Percentiles rank a stretch among this genome's conserved stretches.
These are phyloP conservation scores for Chironomus striatipennis DNA, from an alignment of 1,140 invertebrate genomes.

Conservation along the genomic window DNA sequence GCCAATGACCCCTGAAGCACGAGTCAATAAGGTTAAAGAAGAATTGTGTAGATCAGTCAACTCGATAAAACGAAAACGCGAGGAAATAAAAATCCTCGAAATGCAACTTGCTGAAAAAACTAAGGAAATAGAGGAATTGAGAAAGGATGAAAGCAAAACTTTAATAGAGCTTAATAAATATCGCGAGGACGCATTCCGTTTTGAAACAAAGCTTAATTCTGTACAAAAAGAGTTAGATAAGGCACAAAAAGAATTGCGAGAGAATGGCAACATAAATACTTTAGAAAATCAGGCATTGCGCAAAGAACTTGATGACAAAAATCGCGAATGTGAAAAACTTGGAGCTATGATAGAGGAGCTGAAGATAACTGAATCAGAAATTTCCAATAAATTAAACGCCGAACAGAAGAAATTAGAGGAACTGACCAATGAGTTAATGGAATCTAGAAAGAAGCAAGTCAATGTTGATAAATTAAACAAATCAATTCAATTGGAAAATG, in stretches of 20 bases:
- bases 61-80: constrained; percentile 34
- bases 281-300: constrained; percentile 12
- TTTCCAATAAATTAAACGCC: too few species aligned
- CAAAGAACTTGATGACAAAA: too few species aligned
- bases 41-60: constrained; percentile 33
- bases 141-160: constrained; percentile 34
- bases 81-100: constrained; percentile 35
- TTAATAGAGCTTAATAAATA: constrained; percentile 33
- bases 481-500: too few species aligned
- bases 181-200: constrained; percentile 32
- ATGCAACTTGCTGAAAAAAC: constrained; percentile 33
- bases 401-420: too few species aligned
- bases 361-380: too few species aligned
- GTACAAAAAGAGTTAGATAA: constrained; percentile 33
- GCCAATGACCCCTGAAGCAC: constrained; percentile 32
- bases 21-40: constrained; percentile 34
- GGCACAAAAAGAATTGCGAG: neutral
- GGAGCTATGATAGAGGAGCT: too few species aligned
- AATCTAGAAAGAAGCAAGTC: too few species aligned
- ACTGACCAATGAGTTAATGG: too few species aligned
- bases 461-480: too few species aligned
- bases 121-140: constrained; percentile 30
- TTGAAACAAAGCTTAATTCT: constrained; percentile 32
- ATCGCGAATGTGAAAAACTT: too few species aligned
- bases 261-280: neutral